Base-by-base conservation (phyloP, 53 echinoderm and acorn worm genomes). In the Arbacia lixula region DNA sequence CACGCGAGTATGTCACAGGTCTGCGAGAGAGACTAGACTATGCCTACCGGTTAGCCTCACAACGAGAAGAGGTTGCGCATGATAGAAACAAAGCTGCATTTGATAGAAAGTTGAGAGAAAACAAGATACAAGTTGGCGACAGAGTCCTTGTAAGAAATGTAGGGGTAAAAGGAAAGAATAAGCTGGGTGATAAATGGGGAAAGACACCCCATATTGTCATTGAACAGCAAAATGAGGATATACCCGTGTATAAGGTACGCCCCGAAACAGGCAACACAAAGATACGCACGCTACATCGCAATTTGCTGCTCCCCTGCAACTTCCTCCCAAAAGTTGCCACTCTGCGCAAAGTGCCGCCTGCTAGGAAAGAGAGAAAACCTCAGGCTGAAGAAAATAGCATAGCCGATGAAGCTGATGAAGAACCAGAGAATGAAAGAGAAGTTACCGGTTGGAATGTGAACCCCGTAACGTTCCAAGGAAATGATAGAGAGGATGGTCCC, bases 121-220 rank as follows among this genome's bases (percentile, higher is more conserved):
- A 64, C 38, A 66, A 65, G 20, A 3, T 83, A 2, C 11, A 49
- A 12, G 50, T 33, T 65, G 79, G 78, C 26, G 79, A 87, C 51
- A 36, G 87, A 55, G 87, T 87, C 38, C 34, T 87, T 6, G 58
- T 87, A 25, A 77, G 37, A 38, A 63, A 54, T 24, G 27, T 38
- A 40, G 53, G 51, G 17, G 62, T 67, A 1, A 53, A 68, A 41
- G 87, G 79, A 53, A 78, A 87, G 57, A 53, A 87, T 11, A 87
- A 78, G 25, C 27, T 78, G 6, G 87, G 73, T 28, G 64, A 75
- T 27, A 73, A 34, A 35, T 86, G 76, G 86, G 86, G 74, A 2
- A 46, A 86, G 50, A 50, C n/a, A 3, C 50, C 66, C 0, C 49
- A 83, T 83, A n/a, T 64, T 32, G 51, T 65, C 12, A n/a, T 75